A percentile compares a stretch with the other conserved stretches of the same genome.
phyloP scores from a whole-genome alignment of 2,113 vertebrate genomes.

The Coptodon rendalli region DNA sequence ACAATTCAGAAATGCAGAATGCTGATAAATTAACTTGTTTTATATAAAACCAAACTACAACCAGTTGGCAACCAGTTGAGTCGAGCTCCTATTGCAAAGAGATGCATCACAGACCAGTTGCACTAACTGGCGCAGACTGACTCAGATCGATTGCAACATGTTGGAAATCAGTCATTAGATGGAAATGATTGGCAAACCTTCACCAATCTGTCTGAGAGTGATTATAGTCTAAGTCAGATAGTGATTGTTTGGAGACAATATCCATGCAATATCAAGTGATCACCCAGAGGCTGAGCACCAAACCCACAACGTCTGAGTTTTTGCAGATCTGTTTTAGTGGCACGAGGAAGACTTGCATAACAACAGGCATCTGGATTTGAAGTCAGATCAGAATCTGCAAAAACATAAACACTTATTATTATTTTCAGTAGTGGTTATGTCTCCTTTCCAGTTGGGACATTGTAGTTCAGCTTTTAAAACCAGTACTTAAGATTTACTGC shows the following conservation, averaged over 20 bases:
- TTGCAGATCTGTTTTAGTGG: not conserved
- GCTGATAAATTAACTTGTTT: not conserved
- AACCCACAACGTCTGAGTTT: accelerated
- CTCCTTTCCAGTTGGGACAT: not conserved
- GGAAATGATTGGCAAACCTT: not conserved
- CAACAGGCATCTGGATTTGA: not conserved
- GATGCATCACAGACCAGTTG: not conserved
- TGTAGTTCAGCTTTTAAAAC: not conserved
- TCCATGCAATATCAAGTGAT: not conserved
- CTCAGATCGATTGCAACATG: not conserved
- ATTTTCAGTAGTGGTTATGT: not conserved
- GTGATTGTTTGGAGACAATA: not conserved
- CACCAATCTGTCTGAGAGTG: accelerated
- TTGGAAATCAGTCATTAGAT: not conserved
- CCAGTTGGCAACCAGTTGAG: not conserved
- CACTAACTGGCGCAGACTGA: not conserved
- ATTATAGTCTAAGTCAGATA: not conserved
- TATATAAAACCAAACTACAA: not conserved
- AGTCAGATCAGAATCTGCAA: not conserved
- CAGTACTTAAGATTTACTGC: not conserved
- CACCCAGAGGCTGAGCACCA: not conserved
- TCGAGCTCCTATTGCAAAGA: not conserved
- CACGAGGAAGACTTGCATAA: not conserved
- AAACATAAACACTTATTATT: not conserved
- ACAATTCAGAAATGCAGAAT: not conserved